phyloP scores from a whole-genome alignment of 2,797 vertebrate species.

The Betta splendens region DNA sequence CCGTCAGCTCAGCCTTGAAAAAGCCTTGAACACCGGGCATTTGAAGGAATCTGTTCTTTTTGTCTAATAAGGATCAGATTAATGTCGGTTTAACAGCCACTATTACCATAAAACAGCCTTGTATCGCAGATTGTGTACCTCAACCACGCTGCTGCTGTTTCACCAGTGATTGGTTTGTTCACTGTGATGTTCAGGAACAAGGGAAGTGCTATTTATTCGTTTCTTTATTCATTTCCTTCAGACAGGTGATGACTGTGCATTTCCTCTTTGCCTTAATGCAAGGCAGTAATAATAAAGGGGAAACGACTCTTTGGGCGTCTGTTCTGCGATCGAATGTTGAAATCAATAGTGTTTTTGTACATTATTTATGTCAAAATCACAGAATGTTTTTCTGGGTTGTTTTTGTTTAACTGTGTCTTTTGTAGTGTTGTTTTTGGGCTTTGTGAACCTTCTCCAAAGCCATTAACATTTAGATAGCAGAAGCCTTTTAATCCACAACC shows the following conservation, averaged over 20 bases:
- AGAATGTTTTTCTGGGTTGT: conserved; percentile 5
- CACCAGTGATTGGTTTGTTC: conserved; percentile 12
- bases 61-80: conserved; percentile 45
- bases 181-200: background rate
- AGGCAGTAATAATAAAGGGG: background rate
- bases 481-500: conserved; percentile 12
- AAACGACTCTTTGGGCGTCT: background rate
- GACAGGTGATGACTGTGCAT: background rate
- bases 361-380: conserved; percentile 7
- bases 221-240: background rate
- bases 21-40: conserved; percentile 12
- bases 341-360: conserved; percentile 7
- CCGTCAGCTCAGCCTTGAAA: conserved; percentile 5
- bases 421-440: conserved; percentile 6
- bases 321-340: background rate
- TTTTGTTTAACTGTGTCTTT: no score
- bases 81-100: conserved; percentile 49
- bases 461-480: background rate
- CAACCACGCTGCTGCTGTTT: conserved; percentile 29
- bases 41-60: conserved; percentile 46
- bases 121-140: conserved; percentile 31
- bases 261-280: conserved; percentile 3
- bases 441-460: conserved; percentile 10
- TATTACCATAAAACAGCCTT: conserved; percentile 45
- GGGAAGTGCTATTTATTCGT: no score